Conservation (phyloP, 2,797 vertebrate genomes). For the Crenuchus spilurus region DNA sequence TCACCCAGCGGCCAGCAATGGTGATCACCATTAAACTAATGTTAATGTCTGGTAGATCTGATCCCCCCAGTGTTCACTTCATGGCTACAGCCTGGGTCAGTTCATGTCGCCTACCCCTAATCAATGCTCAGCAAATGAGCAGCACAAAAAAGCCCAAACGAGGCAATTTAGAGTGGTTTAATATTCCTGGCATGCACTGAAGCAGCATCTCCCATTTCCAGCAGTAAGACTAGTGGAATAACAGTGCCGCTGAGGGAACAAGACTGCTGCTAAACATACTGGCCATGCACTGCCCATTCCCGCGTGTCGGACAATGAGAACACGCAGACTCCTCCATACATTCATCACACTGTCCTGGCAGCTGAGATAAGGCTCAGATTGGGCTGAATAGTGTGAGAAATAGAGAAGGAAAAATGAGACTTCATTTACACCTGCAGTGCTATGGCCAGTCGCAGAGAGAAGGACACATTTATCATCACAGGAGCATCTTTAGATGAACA, state of each 20-base stretch:
- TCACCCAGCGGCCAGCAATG: no score
- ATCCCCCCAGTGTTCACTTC: no score
- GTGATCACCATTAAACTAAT: no score
- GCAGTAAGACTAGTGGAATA: not conserved
- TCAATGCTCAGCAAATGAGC: not conserved
- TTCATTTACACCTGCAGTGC: constrained; percentile 16
- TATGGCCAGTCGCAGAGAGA: constrained; percentile 6
- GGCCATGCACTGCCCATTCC: not conserved
- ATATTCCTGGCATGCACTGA: constrained; percentile 16
- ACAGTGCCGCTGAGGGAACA: not conserved
- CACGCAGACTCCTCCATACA: not conserved
- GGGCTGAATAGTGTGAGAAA: constrained; percentile 23
- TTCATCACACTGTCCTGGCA: constrained; percentile 26
- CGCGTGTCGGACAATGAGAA: not conserved
- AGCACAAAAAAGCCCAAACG: not conserved
- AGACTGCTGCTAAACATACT: not conserved
- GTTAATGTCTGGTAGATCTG: no score
- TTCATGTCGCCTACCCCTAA: not conserved
- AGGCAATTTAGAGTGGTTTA: not conserved
- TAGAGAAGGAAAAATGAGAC: not conserved
- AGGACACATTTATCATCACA: constrained; percentile 31
- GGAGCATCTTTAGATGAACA: constrained; percentile 4
- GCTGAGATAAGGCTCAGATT: constrained; percentile 26
- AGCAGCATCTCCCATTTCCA: constrained; percentile 13
- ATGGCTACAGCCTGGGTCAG: no score